Evolutionary conservation across 2,888 invertebrate species (phyloP).

Genomic region (Parnassius smintheus): DNA sequence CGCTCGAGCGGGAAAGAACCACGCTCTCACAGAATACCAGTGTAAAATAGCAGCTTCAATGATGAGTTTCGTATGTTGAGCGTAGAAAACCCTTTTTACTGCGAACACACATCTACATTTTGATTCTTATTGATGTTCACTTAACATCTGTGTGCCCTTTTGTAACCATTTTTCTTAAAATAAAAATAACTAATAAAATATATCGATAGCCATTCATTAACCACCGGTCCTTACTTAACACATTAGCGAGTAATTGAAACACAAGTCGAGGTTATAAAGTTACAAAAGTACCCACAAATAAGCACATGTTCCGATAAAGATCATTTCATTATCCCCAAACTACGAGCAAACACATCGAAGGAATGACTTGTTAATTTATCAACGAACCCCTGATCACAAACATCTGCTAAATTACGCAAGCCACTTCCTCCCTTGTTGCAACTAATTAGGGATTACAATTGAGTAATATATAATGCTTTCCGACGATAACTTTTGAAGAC

Average conservation of each 20-base stretch:
- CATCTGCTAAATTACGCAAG: slow-evolving; percentile 14
- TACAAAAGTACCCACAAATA: slow-evolving; percentile 28
- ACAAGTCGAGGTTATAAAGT: slow-evolving; percentile 13
- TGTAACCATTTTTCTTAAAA: too few species aligned
- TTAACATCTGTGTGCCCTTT: too few species aligned
- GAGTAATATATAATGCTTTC: not conserved
- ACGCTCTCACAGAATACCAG: too few species aligned
- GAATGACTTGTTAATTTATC: slow-evolving; percentile 26
- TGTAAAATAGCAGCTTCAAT: too few species aligned
- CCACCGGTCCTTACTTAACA: too few species aligned
- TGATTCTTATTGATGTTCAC: too few species aligned
- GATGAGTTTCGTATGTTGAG: too few species aligned
- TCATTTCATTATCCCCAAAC: slow-evolving; percentile 29
- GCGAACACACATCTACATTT: too few species aligned
- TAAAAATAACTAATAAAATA: too few species aligned
- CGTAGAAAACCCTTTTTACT: too few species aligned
- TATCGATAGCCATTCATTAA: too few species aligned
- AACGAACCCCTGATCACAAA: slow-evolving; percentile 21
- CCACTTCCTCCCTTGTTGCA: not conserved
- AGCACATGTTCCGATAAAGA: slow-evolving; percentile 26
- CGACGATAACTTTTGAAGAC: slow-evolving; percentile 6
- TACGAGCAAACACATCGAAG: slow-evolving; percentile 25
- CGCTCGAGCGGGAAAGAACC: too few species aligned
- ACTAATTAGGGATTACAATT: not conserved
- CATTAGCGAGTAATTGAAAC: not conserved